Percentiles rank a stretch among this genome's conserved stretches.
These are phyloP conservation scores for Serrognathus titanus DNA, from an alignment of 2,888 invertebrate genomes.

Conservation along the genomic window DNA sequence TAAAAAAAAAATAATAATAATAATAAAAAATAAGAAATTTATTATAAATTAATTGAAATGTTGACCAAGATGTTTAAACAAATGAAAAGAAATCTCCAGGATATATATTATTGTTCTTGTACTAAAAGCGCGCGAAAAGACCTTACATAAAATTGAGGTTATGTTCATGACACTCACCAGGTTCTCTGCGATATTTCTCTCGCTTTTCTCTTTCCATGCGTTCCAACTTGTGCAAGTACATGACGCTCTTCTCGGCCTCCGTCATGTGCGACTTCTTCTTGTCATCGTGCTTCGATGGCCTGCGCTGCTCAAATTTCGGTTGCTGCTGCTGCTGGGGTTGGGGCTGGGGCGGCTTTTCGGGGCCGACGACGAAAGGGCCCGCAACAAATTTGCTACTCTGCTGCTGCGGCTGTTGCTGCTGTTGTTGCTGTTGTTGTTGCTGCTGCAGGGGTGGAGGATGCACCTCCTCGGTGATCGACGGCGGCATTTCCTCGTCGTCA, in stretches of 20 bases:
- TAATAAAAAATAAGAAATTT: too few relatives aligned
- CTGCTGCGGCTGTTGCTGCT: neutral
- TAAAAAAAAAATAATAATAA: too few relatives aligned
- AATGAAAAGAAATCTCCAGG: too few relatives aligned
- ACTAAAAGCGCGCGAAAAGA: neutral
- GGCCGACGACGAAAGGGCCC: constrained; percentile 44
- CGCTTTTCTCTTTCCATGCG: constrained; percentile 44
- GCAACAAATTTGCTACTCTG: constrained; percentile 24
- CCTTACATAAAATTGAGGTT: neutral
- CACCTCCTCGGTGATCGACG: constrained; percentile 44
- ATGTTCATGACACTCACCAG: constrained; percentile 18
- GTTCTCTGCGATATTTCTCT: constrained; percentile 41
- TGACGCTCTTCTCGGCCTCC: constrained; percentile 48
- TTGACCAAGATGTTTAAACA: too few relatives aligned
- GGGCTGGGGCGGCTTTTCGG: constrained; percentile 13
- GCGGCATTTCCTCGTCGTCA: constrained; percentile 55
- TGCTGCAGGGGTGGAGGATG: constrained; percentile 48
- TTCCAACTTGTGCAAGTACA: constrained; percentile 45
- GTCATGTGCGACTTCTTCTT: constrained; percentile 43
- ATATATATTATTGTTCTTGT: too few relatives aligned
- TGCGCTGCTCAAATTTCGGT: constrained; percentile 20
- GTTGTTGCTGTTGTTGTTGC: constrained; percentile 39
- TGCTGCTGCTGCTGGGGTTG: constrained; percentile 1
- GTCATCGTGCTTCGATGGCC: constrained; percentile 32
- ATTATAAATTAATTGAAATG: too few relatives aligned